These are phyloP conservation scores for Podarcis lilfordi DNA, from an alignment of 2,797 vertebrate species.

Conservation along the genomic window DNA sequence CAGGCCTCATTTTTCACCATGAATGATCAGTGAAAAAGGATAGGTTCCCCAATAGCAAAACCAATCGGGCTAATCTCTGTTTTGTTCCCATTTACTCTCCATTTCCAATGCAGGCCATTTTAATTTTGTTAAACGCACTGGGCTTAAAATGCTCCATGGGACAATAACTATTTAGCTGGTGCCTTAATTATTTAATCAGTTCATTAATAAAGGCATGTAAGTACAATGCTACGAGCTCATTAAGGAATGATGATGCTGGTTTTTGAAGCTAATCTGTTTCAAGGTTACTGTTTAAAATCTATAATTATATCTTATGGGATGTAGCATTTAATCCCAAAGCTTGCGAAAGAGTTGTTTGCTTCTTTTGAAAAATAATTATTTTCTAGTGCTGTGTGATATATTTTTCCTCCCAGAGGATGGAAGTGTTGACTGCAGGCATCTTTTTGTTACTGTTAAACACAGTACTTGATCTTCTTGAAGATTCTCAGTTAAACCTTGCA, in stretches of 20 bases:
- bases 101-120: constrained; percentile 17
- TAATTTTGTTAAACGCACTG: constrained; percentile 19
- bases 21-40: background rate
- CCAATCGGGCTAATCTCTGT: background rate
- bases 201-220: constrained; percentile 33
- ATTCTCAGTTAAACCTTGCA: background rate
- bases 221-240: constrained; percentile 9
- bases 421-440: background rate
- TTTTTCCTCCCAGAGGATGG: constrained; percentile 37
- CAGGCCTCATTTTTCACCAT: background rate
- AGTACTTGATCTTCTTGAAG: background rate
- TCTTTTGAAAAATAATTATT: constrained; percentile 38
- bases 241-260: background rate
- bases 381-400: constrained; percentile 18
- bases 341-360: constrained; percentile 2
- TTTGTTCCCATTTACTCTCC: background rate
- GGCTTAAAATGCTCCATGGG: constrained; percentile 13
- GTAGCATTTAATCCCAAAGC: constrained; percentile 20
- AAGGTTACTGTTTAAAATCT: constrained; percentile 38
- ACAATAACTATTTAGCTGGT: constrained; percentile 46
- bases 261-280: constrained; percentile 59
- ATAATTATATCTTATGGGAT: constrained; percentile 55
- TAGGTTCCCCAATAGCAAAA: background rate
- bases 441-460: constrained; percentile 5
- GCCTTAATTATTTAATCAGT: constrained; percentile 45